phyloP scores from a whole-genome alignment of 1,140 invertebrate species.

The Drosophila mauritiana region DNA sequence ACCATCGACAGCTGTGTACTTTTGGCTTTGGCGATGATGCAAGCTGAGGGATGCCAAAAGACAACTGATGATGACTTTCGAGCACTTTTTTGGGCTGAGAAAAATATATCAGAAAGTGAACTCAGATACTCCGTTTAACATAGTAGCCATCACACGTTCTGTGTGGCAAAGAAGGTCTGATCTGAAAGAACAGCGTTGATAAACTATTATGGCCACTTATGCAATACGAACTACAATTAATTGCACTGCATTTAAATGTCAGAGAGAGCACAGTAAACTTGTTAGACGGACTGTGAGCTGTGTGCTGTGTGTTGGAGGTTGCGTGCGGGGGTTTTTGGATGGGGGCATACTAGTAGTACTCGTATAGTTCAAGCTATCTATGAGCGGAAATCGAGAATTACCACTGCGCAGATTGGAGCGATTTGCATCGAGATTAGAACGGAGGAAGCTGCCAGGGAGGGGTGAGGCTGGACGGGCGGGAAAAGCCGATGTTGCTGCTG shows the following conservation, averaged over 20 bases:
- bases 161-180: background rate
- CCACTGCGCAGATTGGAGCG: conserved; percentile 76
- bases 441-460: conserved; percentile 66
- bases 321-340: conserved; percentile 19
- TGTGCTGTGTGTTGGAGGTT: conserved; percentile 20
- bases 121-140: too few species aligned
- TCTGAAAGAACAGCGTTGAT: background rate
- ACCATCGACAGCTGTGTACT: conserved; percentile 41
- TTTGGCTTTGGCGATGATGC: conserved; percentile 34
- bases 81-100: background rate
- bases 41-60: conserved; percentile 27
- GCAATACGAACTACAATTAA: conserved; percentile 42
- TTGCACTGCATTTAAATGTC: conserved; percentile 76
- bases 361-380: conserved; percentile 57
- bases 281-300: conserved; percentile 39
- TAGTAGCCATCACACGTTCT: too few species aligned
- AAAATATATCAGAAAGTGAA: background rate
- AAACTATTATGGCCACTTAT: background rate
- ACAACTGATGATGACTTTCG: conserved; percentile 4
- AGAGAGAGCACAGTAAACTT: conserved; percentile 43
- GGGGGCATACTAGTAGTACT: conserved; percentile 23
- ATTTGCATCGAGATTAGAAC: conserved; percentile 77
- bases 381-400: conserved; percentile 84
- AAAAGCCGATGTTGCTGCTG: conserved; percentile 16
- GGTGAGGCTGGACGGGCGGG: background rate